Evolutionary conservation across 2,113 vertebrate species (phyloP).

Genomic region (Terrapene triunguis): DNA sequence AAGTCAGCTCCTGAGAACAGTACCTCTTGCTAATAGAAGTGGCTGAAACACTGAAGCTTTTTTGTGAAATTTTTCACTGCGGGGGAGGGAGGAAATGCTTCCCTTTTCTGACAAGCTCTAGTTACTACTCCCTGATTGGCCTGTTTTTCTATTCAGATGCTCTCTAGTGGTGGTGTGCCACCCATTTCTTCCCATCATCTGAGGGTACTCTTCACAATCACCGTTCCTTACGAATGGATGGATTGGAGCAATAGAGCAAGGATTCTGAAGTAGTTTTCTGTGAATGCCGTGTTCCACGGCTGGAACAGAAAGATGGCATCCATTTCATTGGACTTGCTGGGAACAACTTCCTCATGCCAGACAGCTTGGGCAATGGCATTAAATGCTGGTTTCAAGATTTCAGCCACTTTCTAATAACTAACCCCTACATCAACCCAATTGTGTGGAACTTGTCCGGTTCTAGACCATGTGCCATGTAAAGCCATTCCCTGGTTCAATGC

Average conservation of each 20-base stretch:
- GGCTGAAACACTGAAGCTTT: not conserved
- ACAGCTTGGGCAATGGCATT: not conserved
- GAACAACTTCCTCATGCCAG: not conserved
- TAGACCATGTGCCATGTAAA: accelerated
- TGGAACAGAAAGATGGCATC: accelerated
- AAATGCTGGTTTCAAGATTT: accelerated
- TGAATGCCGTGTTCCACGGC: not conserved
- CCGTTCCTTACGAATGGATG: not conserved
- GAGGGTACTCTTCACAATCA: not conserved
- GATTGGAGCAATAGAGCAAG: not conserved
- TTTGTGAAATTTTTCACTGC: not conserved
- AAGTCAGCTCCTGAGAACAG: not conserved
- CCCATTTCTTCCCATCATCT: accelerated
- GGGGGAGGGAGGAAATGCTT: not conserved
- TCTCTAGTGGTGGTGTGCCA: not conserved
- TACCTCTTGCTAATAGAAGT: not conserved
- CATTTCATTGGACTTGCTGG: not conserved
- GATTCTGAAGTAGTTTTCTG: not conserved
- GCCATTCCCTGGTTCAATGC: accelerated
- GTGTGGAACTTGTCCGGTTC: accelerated
- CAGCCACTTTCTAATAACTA: not conserved
- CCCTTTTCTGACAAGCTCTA: not conserved
- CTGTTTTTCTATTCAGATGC: not conserved
- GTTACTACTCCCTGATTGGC: not conserved
- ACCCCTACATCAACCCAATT: not conserved